Evolutionary conservation across 2,113 vertebrate species (phyloP), one percentile per base, ranked within the genome.

Genomic region (Lipotes vexillifer): DNA sequence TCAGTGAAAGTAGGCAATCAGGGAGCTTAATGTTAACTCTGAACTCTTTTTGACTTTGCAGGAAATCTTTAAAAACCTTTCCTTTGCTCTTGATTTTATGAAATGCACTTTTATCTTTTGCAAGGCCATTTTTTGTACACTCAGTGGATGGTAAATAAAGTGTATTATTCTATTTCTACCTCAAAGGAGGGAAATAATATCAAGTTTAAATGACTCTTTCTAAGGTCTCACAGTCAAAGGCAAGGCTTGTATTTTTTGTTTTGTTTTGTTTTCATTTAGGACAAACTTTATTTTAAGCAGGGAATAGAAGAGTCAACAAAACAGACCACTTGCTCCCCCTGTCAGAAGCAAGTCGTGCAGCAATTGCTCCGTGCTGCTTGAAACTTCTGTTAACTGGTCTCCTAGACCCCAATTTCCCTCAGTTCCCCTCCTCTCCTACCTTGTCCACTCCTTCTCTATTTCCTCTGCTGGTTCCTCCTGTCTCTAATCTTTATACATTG

Each of bases 1-100:
- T 75, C 59, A 74, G 90, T 55, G 80, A 95, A 96, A 90, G 92
- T n/a, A 63, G 31, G 29, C 92, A 92, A 82, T 66, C 59, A n/a
- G 49, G 61, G 29, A 57, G 31, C 61, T 74, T 66, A 13, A 41
- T 81, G 14, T 69, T 57, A 92, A 86, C n/a, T 46, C 8, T 66
- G n/a, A 61, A 33, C 20, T 46, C 46, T 83, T 72, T 75, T 44
- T 33, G 23, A 29, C 14, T 72, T 90, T 57, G 1, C 7, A 88
- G 81, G 31, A 89, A 78, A 44, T 38, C 65, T 94, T 84, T 72
- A 71, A 41, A 80, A 84, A 36, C 36, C 8, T 85, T 68, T 44
- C 36, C n/a, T 88, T 85, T 80, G 18, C 49, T 93, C 18, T 68
- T 94, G 36, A 75, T 88, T 75, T 95, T 71, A 25, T 14, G 29